A percentile compares a stretch with the other conserved stretches of the same genome.
Conservation (phyloP, 2,113 vertebrate genomes). For the Nothoprocta perdicaria region DNA sequence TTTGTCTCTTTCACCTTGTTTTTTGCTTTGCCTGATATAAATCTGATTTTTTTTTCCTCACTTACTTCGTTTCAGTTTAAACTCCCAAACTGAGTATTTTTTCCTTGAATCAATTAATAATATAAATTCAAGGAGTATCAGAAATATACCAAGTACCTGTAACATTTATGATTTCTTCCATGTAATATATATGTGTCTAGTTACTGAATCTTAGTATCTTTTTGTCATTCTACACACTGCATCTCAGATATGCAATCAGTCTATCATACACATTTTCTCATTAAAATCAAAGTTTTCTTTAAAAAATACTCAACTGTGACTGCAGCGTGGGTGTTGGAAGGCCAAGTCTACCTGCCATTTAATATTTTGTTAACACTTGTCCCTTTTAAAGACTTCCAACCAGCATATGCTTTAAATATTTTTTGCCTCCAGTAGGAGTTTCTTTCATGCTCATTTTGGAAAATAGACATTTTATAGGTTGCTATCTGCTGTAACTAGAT, state of each 20-base stretch:
- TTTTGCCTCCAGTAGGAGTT: not conserved
- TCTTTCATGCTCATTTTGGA: not conserved
- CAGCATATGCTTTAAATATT: not conserved
- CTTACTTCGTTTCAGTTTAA: not conserved
- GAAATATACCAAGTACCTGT: not conserved
- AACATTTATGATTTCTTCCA: not conserved
- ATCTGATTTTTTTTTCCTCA: not conserved
- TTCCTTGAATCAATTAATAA: not conserved
- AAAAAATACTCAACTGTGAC: accelerated
- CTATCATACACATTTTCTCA: not conserved
- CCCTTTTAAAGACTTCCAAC: not conserved
- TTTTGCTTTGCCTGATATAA: not conserved
- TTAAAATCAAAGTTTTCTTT: not conserved
- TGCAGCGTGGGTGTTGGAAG: not conserved
- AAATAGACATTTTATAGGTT: not conserved
- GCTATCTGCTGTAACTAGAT: not conserved
- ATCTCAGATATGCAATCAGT: not conserved
- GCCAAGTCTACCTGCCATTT: not conserved
- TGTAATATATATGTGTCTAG: not conserved
- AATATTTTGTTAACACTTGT: not conserved
- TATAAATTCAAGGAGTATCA: not conserved
- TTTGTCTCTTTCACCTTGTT: not conserved
- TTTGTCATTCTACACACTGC: not conserved
- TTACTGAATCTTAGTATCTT: not conserved
- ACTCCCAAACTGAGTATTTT: not conserved